Evolutionary conservation across 2,888 invertebrate species (phyloP).

Genomic region (Apodemia hepburni): DNA sequence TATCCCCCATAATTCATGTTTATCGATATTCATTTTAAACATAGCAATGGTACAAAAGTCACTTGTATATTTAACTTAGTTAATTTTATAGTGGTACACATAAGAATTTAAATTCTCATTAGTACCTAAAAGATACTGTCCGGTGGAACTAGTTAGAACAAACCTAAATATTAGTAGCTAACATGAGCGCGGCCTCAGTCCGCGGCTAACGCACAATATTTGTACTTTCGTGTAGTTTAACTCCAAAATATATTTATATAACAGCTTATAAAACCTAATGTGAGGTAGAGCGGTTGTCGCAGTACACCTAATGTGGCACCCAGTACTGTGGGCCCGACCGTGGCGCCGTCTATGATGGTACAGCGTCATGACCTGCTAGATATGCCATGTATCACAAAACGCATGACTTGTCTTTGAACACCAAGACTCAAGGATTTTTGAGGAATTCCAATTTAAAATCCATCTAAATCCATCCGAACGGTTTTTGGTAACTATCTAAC

Average conservation of each 20-base stretch:
- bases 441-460: not conserved
- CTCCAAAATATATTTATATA: slow-evolving; percentile 77
- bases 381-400: slow-evolving; percentile 25
- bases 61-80: too few species aligned
- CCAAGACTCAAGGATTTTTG: not conserved
- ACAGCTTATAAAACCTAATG: slow-evolving; percentile 74
- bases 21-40: too few species aligned
- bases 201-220: slow-evolving; percentile 55
- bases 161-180: slow-evolving; percentile 48
- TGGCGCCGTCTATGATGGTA: slow-evolving; percentile 24
- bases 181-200: slow-evolving; percentile 63
- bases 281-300: slow-evolving; percentile 75
- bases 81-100: not conserved
- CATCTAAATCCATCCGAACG: too few species aligned
- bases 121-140: not conserved
- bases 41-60: too few species aligned
- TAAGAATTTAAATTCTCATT: not conserved
- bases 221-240: slow-evolving; percentile 62
- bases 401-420: slow-evolving; percentile 1
- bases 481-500: too few species aligned
- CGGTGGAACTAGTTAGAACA: slow-evolving; percentile 2
- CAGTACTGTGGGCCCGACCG: slow-evolving; percentile 37
- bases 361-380: slow-evolving; percentile 7
- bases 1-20: too few species aligned
- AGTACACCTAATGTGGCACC: slow-evolving; percentile 44